Evolutionary conservation across 2,888 invertebrate genomes (phyloP), one percentile per base, ranked within the genome.

Genomic region (Helleia helle): DNA sequence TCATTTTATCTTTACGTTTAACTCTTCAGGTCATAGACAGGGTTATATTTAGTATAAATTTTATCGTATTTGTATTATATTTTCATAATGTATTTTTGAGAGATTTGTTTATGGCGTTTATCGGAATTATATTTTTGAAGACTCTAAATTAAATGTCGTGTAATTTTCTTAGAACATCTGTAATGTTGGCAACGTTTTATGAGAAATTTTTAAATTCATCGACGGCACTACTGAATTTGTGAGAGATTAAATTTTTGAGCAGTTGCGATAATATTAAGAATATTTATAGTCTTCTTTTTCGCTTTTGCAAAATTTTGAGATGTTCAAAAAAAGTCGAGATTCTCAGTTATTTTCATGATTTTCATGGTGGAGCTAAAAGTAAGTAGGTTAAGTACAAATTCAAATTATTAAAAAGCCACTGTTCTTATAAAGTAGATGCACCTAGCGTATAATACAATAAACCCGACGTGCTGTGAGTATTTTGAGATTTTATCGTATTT

Each of bases 21-120:
- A 79, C 80, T 81, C 83, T 83, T 83, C 84, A 84, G 84, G 84
- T 84, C 84, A 83, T 83, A 83, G 81, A 83, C 84, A 84, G 84
- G 84, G 84, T 84, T 83, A 81, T 79, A 83, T 83, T 83, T 81
- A 84, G 83, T 83, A 79, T 83, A 83, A 83, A 83, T 80, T 83
- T 81, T 84, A 83, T 79, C 79, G 79, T 80, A 79, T 84, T 76
- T 74, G 77, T 80, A 81, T 83, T 83, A 83, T 80, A 84, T 84
- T 84, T 84, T 81, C 83, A 81, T 80, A 83, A 81, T 56, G 73
- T 81, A 81, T 84, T 83, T 84, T 84, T 84, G 83, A 80, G 81
- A 83, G 61, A 70, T 84, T 84, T 70, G 72, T 83, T 84, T 80
- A 81, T 73, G 65, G 74, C 72, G 64, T 76, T 79, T 77, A 80